phyloP scores from a whole-genome alignment of 2,888 invertebrate genomes.

The Pecten maximus region DNA sequence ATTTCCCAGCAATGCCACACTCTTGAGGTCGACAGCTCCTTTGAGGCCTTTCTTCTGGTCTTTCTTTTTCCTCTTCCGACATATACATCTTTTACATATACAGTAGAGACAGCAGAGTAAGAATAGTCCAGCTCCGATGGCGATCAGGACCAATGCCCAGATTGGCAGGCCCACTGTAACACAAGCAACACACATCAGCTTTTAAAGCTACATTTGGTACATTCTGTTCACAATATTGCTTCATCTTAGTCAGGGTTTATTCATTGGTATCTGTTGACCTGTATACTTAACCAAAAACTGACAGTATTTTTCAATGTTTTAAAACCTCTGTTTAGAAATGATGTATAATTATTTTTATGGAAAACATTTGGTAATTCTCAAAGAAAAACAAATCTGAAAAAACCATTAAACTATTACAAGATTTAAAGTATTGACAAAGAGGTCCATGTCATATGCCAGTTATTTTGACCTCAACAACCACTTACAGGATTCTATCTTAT shows the following conservation, averaged over 20 bases:
- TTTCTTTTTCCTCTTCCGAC: conserved; percentile 80
- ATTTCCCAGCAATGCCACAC: conserved; percentile 96
- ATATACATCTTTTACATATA: conserved; percentile 81
- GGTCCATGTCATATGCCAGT: too few relatives aligned
- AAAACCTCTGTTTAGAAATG: background rate
- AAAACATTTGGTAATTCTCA: too few relatives aligned
- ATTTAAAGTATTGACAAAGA: too few relatives aligned
- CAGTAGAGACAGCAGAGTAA: conserved; percentile 79
- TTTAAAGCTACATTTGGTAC: background rate
- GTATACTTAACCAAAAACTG: background rate
- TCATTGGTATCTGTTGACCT: background rate
- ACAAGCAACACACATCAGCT: conserved; percentile 58
- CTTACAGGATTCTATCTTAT: conserved; percentile 72
- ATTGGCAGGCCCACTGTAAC: conserved; percentile 71
- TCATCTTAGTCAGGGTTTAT: too few relatives aligned
- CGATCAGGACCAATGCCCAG: conserved; percentile 80
- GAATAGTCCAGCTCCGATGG: conserved; percentile 77
- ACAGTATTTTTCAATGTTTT: too few relatives aligned
- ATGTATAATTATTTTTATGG: too few relatives aligned
- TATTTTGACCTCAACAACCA: background rate
- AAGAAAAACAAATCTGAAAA: too few relatives aligned
- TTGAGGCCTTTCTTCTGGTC: conserved; percentile 87
- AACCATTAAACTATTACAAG: too few relatives aligned
- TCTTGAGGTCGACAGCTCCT: conserved; percentile 92
- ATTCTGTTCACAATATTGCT: too few relatives aligned